These are phyloP conservation scores for Mesoligia furuncula DNA, from an alignment of 2,888 invertebrate species.

Conservation along the genomic window DNA sequence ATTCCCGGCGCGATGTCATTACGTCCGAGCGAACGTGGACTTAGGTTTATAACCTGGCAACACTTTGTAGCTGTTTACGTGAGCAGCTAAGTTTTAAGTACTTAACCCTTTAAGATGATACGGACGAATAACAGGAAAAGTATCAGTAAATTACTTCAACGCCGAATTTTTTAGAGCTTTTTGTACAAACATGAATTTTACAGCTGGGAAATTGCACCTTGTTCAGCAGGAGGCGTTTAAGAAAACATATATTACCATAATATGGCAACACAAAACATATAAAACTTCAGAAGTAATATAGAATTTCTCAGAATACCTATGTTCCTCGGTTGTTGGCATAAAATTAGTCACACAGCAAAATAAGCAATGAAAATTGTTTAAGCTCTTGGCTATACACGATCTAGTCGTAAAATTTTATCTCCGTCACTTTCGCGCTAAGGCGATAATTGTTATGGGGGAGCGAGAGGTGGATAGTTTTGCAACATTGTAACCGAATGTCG, in stretches of 20 bases:
- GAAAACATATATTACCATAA: neutral
- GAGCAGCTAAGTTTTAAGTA: neutral
- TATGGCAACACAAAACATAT: constrained; percentile 54
- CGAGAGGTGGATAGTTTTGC: constrained; percentile 71
- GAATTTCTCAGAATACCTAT: constrained; percentile 76
- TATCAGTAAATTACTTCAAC: neutral
- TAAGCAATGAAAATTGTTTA: constrained; percentile 85
- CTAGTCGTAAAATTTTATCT: constrained; percentile 81
- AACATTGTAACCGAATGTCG: constrained; percentile 82
- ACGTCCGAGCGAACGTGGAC: neutral
- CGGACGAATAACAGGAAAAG: neutral
- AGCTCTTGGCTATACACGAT: constrained; percentile 83
- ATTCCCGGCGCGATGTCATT: neutral
- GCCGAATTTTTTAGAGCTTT: neutral
- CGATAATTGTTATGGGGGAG: constrained; percentile 63
- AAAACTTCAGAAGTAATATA: constrained; percentile 65
- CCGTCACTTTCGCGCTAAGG: constrained; percentile 70
- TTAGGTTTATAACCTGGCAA: neutral
- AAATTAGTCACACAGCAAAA: constrained; percentile 87
- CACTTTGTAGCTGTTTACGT: constrained; percentile 11
- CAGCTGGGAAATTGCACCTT: neutral
- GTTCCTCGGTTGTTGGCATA: constrained; percentile 78
- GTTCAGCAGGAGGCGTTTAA: neutral
- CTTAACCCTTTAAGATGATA: neutral
- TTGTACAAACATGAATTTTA: neutral